Conservation (phyloP, 2,888 invertebrate species). For the Harpalus rufipes region DNA sequence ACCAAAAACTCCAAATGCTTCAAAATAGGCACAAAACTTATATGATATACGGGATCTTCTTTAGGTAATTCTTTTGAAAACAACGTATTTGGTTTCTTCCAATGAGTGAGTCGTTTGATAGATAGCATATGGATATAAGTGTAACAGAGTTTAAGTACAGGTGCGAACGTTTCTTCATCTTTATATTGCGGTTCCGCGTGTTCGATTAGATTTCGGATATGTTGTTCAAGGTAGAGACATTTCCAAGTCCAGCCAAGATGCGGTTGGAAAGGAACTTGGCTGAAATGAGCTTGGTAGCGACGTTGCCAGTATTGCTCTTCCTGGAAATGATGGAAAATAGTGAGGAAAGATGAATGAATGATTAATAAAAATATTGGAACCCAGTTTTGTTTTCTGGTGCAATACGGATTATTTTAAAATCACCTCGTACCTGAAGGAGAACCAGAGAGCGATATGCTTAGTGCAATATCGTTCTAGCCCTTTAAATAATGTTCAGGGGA, state of each 20-base stretch:
- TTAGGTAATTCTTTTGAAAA: slow-evolving; percentile 75
- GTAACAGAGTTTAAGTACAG: slow-evolving; percentile 76
- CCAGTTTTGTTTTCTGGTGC: no score
- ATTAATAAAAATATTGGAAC: no score
- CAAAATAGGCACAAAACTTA: slow-evolving; percentile 80
- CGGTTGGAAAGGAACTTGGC: slow-evolving; percentile 71
- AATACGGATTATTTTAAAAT: no score
- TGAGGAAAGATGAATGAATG: neutral
- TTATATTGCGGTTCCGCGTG: slow-evolving; percentile 75
- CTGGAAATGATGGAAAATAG: slow-evolving; percentile 67
- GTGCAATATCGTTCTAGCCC: no score
- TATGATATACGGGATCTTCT: slow-evolving; percentile 78
- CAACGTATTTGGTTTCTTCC: slow-evolving; percentile 78
- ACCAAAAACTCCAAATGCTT: slow-evolving; percentile 78
- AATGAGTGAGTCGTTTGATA: slow-evolving; percentile 79
- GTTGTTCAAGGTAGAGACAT: slow-evolving; percentile 74
- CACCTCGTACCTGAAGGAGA: no score
- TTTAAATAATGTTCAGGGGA: no score
- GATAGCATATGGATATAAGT: slow-evolving; percentile 79
- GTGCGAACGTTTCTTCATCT: slow-evolving; percentile 74
- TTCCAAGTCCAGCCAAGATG: slow-evolving; percentile 75
- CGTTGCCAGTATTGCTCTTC: slow-evolving; percentile 84
- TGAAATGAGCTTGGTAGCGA: slow-evolving; percentile 76
- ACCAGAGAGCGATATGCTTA: no score
- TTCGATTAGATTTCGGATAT: slow-evolving; percentile 74